Percentiles rank a stretch among this genome's conserved stretches.
These are phyloP conservation scores for Nylanderia fulva DNA, from an alignment of 1,140 invertebrate genomes.

Conservation along the genomic window DNA sequence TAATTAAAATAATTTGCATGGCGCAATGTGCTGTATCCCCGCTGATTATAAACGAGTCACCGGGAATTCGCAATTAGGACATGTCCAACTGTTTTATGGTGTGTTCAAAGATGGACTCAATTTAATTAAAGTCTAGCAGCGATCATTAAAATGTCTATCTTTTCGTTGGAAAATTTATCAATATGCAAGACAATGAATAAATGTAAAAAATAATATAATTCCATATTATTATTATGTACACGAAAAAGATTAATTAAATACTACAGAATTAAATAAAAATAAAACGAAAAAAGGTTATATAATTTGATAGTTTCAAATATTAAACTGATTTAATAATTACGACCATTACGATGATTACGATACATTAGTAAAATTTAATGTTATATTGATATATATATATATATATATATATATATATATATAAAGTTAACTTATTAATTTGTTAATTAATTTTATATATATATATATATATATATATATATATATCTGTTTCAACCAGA, in stretches of 20 bases:
- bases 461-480: too few species aligned
- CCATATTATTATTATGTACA: background rate
- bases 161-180: background rate
- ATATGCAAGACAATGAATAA: slow-evolving; percentile 16
- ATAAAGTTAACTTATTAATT: too few species aligned
- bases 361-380: background rate
- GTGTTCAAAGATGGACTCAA: slow-evolving; percentile 19
- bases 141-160: slow-evolving; percentile 26
- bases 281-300: background rate
- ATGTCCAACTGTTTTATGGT: slow-evolving; percentile 49
- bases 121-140: slow-evolving; percentile 42
- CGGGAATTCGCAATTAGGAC: slow-evolving; percentile 45
- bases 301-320: background rate
- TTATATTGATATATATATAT: background rate
- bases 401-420: too few species aligned
- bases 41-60: slow-evolving; percentile 19
- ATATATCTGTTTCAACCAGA: background rate
- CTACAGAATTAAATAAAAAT: background rate
- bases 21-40: background rate
- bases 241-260: too few species aligned
- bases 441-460: too few species aligned
- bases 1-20: slow-evolving; percentile 34
- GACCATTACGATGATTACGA: background rate
- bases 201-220: background rate
- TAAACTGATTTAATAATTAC: background rate